Base-by-base conservation (phyloP, 2,113 vertebrate species). In the Butorides virescens region DNA sequence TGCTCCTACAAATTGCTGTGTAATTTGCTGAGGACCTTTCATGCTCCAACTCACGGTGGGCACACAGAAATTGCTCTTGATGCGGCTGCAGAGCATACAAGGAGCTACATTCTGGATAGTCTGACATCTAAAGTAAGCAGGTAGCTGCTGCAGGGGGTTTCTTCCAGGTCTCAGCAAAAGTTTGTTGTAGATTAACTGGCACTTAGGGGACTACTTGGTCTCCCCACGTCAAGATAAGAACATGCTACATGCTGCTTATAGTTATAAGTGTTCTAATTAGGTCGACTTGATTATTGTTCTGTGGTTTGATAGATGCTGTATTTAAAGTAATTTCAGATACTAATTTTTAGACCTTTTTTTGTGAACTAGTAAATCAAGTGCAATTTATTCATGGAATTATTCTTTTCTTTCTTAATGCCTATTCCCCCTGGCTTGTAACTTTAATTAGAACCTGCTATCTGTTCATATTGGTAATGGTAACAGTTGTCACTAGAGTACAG, bases 371-470 rank as follows among this genome's bases (percentile, higher is more conserved):
- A 98, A 97, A 98, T 98, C 97, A 98, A 97, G 93, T 92, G 81
- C 88, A 97, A 98, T 97, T 98, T 98, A 97, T 97, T 98, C 75
- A 92, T 25, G 11, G 92, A 97, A 97, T 98, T 96, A 97, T 95
- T 97, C 87, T 98, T 97, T 97, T 93, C 97, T 96, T 96, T 95
- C 82, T 97, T 98, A 98, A 96, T 96, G 96, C 92, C 62, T 97
- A 97, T 95, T 98, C 98, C 95, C 94, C 97, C 97, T 97, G 97
- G 97, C 95, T 97, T 97, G 94, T 97, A 96, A 97, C 98, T 98
- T 98, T 98, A 98, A 98, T 98, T 98, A 98, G 97, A 94, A 94
- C 96, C 97, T 97, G 97, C 95, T 97, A 88, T 97, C 92, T 93
- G 79, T 94, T 98, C 97, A 91, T 88, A 93, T 62, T 70, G 81